Conservation (phyloP, 2,888 invertebrate genomes). For the Gasteruption jaculator region DNA sequence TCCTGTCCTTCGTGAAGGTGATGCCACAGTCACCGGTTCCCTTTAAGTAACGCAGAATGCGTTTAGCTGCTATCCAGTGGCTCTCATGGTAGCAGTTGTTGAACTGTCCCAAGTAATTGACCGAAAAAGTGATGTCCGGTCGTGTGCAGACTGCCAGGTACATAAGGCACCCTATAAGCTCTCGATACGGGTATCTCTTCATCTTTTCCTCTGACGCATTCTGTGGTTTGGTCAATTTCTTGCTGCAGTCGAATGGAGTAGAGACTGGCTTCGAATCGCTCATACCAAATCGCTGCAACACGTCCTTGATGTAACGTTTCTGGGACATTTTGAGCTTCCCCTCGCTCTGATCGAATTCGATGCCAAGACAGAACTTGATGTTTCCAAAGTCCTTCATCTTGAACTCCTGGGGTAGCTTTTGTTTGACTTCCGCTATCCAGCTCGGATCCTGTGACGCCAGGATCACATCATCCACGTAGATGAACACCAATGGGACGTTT, state of each 20-base stretch:
- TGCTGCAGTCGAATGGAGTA: slow-evolving; percentile 5
- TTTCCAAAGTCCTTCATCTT: slow-evolving; percentile 23
- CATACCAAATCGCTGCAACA: slow-evolving; percentile 4
- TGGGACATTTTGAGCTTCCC: not conserved
- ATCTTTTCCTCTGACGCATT: not conserved
- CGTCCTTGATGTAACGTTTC: slow-evolving; percentile 1
- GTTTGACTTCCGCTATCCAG: slow-evolving; percentile 8
- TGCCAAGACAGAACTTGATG: slow-evolving; percentile 24
- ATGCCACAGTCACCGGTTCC: too few relatives aligned
- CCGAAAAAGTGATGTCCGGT: slow-evolving; percentile 11
- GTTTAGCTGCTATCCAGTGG: too few relatives aligned
- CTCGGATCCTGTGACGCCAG: slow-evolving; percentile 6
- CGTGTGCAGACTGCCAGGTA: slow-evolving; percentile 15
- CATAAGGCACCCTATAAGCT: slow-evolving; percentile 15
- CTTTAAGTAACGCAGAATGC: too few relatives aligned
- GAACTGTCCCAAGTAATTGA: slow-evolving; percentile 8
- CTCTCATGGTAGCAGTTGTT: too few relatives aligned
- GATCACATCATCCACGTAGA: slow-evolving; percentile 19
- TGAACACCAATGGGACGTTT: slow-evolving; percentile 17
- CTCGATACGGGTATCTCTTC: slow-evolving; percentile 7
- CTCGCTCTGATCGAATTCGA: slow-evolving; percentile 2
- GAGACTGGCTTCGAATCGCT: slow-evolving; percentile 4
- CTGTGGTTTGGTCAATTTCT: slow-evolving; percentile 6
- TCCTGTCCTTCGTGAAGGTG: too few relatives aligned
- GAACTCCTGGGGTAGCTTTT: slow-evolving; percentile 14